These are phyloP conservation scores for Drosophila phalerata DNA, from an alignment of 2,888 invertebrate genomes.

Conservation along the genomic window DNA sequence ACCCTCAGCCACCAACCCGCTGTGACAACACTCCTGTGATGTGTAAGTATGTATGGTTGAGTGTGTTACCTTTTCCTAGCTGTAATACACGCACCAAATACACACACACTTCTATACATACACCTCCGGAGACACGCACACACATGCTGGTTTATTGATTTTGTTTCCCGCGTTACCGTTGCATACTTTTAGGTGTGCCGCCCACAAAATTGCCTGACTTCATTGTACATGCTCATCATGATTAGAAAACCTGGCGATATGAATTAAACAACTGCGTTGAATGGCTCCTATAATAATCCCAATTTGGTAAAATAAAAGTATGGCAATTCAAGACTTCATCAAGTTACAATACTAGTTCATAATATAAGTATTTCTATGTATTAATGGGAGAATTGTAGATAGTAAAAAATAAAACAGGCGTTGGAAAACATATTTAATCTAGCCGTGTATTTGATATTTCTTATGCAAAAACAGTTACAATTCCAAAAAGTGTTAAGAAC, in stretches of 20 bases:
- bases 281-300: not conserved
- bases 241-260: slow-evolving; percentile 11
- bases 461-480: too few species aligned
- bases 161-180: slow-evolving; percentile 35
- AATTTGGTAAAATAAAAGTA: not conserved
- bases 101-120: not conserved
- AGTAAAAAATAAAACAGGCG: too few species aligned
- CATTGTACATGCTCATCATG: slow-evolving; percentile 40
- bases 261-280: not conserved
- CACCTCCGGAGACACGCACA: slow-evolving; percentile 16
- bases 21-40: slow-evolving; percentile 16
- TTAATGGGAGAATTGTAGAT: too few species aligned
- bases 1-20: not conserved
- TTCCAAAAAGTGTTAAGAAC: too few species aligned
- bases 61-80: slow-evolving; percentile 39
- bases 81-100: slow-evolving; percentile 9
- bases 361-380: not conserved
- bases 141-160: slow-evolving; percentile 62
- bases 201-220: slow-evolving; percentile 34
- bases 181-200: slow-evolving; percentile 45
- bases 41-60: slow-evolving; percentile 23
- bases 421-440: too few species aligned
- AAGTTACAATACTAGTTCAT: not conserved
- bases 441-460: too few species aligned
- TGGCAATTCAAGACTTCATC: not conserved